Conservation (phyloP, 2,888 invertebrate genomes). For the Epicampocera succincta region DNA sequence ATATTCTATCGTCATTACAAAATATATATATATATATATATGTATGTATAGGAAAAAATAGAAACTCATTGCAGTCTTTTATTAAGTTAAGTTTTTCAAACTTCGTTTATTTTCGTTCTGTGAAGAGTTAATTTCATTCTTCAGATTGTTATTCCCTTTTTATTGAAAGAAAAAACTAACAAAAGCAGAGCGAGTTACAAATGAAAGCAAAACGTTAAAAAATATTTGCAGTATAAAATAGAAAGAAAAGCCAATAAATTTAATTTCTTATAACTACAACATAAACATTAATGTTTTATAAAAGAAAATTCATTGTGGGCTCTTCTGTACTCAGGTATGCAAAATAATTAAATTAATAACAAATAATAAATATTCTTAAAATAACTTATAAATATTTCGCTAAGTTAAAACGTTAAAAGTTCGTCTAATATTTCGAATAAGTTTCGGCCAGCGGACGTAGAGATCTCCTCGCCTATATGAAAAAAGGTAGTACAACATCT, state of each 20-base stretch:
- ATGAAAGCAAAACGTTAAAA: constrained; percentile 43
- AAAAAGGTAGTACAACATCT: too few species aligned
- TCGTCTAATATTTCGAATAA: background rate
- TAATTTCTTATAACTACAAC: constrained; percentile 16
- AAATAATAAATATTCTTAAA: too few species aligned
- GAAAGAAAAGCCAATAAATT: constrained; percentile 3
- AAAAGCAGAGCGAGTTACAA: constrained; percentile 36
- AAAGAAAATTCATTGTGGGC: background rate
- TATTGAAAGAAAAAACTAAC: constrained; percentile 20
- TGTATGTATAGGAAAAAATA: constrained; percentile 37
- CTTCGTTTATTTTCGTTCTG: constrained; percentile 66
- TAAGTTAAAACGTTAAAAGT: too few species aligned
- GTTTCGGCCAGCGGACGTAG: background rate
- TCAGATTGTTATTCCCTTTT: background rate
- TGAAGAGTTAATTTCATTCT: constrained; percentile 55
- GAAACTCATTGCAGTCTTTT: constrained; percentile 62
- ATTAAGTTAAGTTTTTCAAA: constrained; percentile 62
- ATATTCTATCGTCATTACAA: constrained; percentile 23
- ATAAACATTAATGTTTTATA: constrained; percentile 1
- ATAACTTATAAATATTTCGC: too few species aligned
- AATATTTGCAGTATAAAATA: constrained; percentile 12
- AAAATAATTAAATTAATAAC: too few species aligned
- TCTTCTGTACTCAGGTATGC: too few species aligned
- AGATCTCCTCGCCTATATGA: too few species aligned
- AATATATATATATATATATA: constrained; percentile 1